Base-by-base conservation (phyloP, 2,797 vertebrate genomes). In the Leptoclinus maculatus region DNA sequence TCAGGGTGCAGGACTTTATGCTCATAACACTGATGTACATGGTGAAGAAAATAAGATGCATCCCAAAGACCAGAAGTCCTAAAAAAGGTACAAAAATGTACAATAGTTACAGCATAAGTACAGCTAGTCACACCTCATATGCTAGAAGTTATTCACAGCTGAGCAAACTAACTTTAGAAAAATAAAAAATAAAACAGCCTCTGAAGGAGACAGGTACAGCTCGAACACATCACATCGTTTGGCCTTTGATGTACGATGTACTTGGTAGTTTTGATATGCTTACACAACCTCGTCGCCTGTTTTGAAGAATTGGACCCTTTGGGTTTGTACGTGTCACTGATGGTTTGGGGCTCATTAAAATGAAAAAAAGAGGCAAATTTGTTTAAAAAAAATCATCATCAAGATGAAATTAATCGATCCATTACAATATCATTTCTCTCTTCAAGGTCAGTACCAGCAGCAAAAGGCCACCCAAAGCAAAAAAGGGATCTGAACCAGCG, bases 21-120 rank as follows among this genome's bases (percentile, higher is more conserved):
- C 4, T 49, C 43, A 3, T 57, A 76, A 84, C 49, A 79, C 72
- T 84, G 77, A 59, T 47, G 36, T 16, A 59, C 23, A 64, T 5
- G n/a, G 5, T 10, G 9, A 57, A 51, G 17, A 45, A 34, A 63
- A 62, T 12, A 7, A 16, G 9, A 41, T 23, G 9, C 5, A 0
- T 17, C 47, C 29, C 13, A 17, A 34, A 45, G 32, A 39, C n/a
- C 45, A 71, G 16, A 63, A 27, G 11, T 25, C 56, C n/a, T 21
- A 19, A 9, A 47, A 9, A 21, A 58, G 27, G 2, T n/a, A n/a
- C n/a, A n/a, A n/a, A n/a, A 13, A 23, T 4, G 17, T 17, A 60
- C 23, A 79, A 32, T 4, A 63, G 27, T 19, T 51, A 43, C 3
- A 49, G 57, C 32, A 64, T 53, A 2, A 45, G 21, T 17, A 70